Percentiles rank a stretch among this genome's conserved stretches.
These are phyloP conservation scores for Coregonus ussuriensis DNA, from an alignment of 2,797 vertebrate genomes.

Conservation along the genomic window DNA sequence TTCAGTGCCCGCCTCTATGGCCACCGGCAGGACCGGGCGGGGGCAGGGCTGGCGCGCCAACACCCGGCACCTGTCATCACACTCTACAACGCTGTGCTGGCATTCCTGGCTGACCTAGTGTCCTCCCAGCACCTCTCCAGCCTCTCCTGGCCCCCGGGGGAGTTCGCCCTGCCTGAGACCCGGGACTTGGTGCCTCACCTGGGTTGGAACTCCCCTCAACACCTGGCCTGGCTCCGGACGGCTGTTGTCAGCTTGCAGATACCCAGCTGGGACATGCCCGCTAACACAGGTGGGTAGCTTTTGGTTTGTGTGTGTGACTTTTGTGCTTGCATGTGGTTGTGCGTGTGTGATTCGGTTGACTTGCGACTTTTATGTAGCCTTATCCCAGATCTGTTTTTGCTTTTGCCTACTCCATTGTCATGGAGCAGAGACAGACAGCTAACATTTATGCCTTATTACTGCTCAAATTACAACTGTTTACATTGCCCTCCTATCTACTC, in stretches of 20 bases:
- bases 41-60: slow-evolving; percentile 76
- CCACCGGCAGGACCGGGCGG: slow-evolving; percentile 77
- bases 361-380: too few species aligned
- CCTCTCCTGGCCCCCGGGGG: slow-evolving; percentile 88
- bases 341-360: neutral
- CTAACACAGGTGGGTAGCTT: slow-evolving; percentile 68
- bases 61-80: slow-evolving; percentile 78
- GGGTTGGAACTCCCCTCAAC: slow-evolving; percentile 83
- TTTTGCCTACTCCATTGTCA: neutral
- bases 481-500: neutral
- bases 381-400: neutral
- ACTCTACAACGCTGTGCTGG: slow-evolving; percentile 86
- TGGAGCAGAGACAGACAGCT: too few species aligned
- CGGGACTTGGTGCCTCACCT: slow-evolving; percentile 80
- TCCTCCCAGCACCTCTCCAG: slow-evolving; percentile 78
- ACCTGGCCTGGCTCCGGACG: slow-evolving; percentile 87
- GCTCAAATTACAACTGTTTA: too few species aligned
- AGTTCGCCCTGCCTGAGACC: slow-evolving; percentile 81
- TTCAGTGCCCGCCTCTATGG: slow-evolving; percentile 82
- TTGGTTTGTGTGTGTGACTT: neutral
- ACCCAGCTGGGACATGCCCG: slow-evolving; percentile 80
- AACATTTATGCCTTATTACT: too few species aligned
- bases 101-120: slow-evolving; percentile 79
- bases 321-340: neutral
- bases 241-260: slow-evolving; percentile 87